Base-by-base conservation (phyloP, 2,113 vertebrate genomes). In the Equus quagga region DNA sequence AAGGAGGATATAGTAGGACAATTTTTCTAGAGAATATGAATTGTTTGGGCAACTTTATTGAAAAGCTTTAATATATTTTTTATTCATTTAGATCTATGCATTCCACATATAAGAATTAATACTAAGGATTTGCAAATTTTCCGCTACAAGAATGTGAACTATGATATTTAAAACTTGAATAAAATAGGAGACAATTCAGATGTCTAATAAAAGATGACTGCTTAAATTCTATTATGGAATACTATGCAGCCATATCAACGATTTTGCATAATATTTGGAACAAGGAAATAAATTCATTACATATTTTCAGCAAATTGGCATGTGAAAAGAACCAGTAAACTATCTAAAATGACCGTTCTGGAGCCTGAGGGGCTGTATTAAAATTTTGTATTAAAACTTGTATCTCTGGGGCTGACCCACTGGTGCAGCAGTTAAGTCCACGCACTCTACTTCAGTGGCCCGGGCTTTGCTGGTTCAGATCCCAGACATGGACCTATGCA, bases 231-330 rank as follows among this genome's bases (percentile, higher is more conserved):
- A 62, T 41, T 83, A 31, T 83, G n/a, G 41, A 91, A 58, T 72
- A 44, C 15, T 60, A 75, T 36, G 8, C 33, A 90, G 36, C 2
- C 18, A 73, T 36, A 54, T 17, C 26, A 81, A 78, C 31, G 14
- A 96, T 70, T 90, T 92, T 89, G 28, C 23, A 96, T 58, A 51
- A 70, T 56, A 31, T 44, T 92, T 84, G 17, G 21, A 91, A 86
- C 18, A 86, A n/a, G 17, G 0, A 86, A 92, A 82, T 28, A 56
- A 26, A 60, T 75, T 64, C 41, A 81, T 79, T 85, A 36, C 4
- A 31, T 67, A 51, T 86, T 69, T 83, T 92, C 28, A 89, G 21
- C 4, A 89, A 80, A 75, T 65, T 89, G 26, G 4, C 67, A 36
- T 73, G 18, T 8, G 26, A 87, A 82, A 82, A 85, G 64, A 79